Base-by-base conservation (phyloP, 2,888 invertebrate genomes). In the Hemaris fuciformis region DNA sequence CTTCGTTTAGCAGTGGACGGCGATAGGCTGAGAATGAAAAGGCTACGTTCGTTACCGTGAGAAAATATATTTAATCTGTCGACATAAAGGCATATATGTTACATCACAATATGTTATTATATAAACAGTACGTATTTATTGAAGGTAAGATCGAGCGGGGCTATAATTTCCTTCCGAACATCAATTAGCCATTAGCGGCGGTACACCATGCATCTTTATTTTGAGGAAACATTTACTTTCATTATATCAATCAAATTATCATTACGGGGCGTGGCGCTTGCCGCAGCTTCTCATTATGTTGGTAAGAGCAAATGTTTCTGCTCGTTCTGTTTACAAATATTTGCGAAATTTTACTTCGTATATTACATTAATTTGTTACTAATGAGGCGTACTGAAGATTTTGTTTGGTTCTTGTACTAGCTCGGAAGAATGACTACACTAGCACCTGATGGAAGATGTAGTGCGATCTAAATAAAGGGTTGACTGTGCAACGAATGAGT, bases 221-320 rank as follows among this genome's bases (percentile, higher is more conserved):
- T 53, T 27, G 45, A 53, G 31, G 53, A 27, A 53, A 59, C 31
- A 34, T 45, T 43, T 20, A 31, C 31, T 31, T 53, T 48, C 48
- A 48, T 48, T 48, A 48, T 8, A 31, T 53, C 15, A 53, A 53
- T 53, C 5, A 31, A 15, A 46, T 46, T 13, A 25, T 27, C 18
- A 53, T 53, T 53, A 53, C 18, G 18, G 31, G 27, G 18, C 4
- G 4, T 27, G 4, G 10, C 27, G 4, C 13, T 46, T 46, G 45
- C 13, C 13, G 27, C 18, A 27, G 53, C 31, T 7, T 27, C 53
- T 10, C 18, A 46, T 46, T 46, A 46, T n/a, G n/a, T 27, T 4
- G 25, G 15, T 43, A 43, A 43, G 43, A 20, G 20, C 20, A 27
- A 48, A 18, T 53, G 3, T 18, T 3, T 53, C 10, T 15, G 27